Evolutionary conservation across 2,797 vertebrate genomes (phyloP), one percentile per base, ranked within the genome.

Genomic region (Parambassis ranga): DNA sequence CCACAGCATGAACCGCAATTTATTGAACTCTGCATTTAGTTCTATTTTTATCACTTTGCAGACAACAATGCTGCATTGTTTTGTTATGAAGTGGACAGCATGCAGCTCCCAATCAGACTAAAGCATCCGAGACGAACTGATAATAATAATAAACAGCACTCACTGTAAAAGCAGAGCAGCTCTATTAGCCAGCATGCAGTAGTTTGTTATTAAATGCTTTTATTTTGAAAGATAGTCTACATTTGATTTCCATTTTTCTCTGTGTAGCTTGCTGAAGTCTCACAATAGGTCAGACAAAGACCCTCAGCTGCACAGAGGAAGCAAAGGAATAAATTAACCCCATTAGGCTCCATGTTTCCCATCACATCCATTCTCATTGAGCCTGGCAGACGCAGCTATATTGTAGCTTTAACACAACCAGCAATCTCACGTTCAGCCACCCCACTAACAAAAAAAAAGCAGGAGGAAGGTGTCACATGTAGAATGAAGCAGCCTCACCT

Each of bases 401-500:
- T n/a, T n/a, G n/a, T n/a, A n/a, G n/a, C n/a, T n/a, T n/a, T n/a
- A n/a, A n/a, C n/a, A 50, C 65, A 55, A 10, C 48, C 41, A 16
- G 9, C 59, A 15, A 51, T 53, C 71, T 56, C 68, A 30, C 27
- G n/a, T n/a, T n/a, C n/a, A n/a, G n/a, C n/a, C n/a, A n/a, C n/a
- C n/a, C n/a, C n/a, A n/a, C n/a, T n/a, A n/a, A n/a, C n/a, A n/a
- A n/a, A n/a, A n/a, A n/a, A 51, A 3, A 49, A 51, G 49, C 63
- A 43, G 48, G 6, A 27, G 18, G 26, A 68, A 47, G 47, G 56
- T 51, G 58, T 51, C 67, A 74, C 55, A 65, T 48, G 56, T 4
- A 65, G 48, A 43, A 66, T 10, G 35, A 56, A 64, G 18, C 56
- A 60, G 47, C 35, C 90, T 91, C 90, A 93, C 91, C 92, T 92